Base-by-base conservation (phyloP, 2,113 vertebrate genomes). In the Calyptommatus sinebrachiatus region DNA sequence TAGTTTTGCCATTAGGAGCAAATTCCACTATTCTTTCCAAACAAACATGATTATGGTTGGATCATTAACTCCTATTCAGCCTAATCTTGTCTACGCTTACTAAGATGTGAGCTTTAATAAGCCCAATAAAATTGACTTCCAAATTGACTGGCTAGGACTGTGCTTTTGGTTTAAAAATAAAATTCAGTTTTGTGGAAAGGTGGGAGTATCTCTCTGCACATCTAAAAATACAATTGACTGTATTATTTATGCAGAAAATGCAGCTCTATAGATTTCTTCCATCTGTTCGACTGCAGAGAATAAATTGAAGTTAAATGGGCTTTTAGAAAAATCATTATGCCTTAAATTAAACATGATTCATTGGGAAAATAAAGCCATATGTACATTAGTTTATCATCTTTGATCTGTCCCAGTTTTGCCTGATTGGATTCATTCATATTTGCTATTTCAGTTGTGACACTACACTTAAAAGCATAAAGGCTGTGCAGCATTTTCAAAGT, bases 351-450 rank as follows among this genome's bases (percentile, higher is more conserved):
- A 89, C 81, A 84, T 86, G 70, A 84, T 90, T 91, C 91, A 61
- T 80, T 79, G 71, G 78, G 81, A 92, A 91, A 91, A 88, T 83
- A 93, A 89, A 91, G 85, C 86, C 87, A 90, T 90, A 88, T 91
- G 84, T 78, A 66, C 81, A 84, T 88, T 84, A 87, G 70, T 88
- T 86, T 87, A 83, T 91, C 78, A 48, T 84, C 86, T 88, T 87
- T 74, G 1, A 74, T 87, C 28, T 7, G 45, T 73, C 68, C 76
- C 63, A 10, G 28, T 90, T 90, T 80, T 1, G 1, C 81, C 82
- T 75, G 70, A 73, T 46, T 79, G 28, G 78, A 68, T 82, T 10
- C 14, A 20, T 75, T 88, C 83, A 45, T 71, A 62, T 62, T 77
- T 66, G 79, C 28, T 28, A 84, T 71, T 77, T 71, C 63, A 86